Percentiles rank a stretch among this genome's conserved stretches.
Evolutionary conservation across 1,140 invertebrate genomes (phyloP).

Genomic region (Colletes gigas): DNA sequence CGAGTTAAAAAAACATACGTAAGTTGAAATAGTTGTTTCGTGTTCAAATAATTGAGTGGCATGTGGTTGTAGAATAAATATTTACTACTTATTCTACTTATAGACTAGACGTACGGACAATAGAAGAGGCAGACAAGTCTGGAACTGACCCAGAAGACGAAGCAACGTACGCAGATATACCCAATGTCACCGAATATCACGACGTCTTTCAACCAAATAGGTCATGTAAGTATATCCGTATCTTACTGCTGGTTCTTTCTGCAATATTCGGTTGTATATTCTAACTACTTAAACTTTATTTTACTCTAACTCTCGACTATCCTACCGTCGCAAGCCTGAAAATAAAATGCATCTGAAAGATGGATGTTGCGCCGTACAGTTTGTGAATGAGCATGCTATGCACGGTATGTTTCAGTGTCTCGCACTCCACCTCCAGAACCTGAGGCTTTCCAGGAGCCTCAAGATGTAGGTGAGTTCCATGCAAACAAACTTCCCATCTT

Average conservation of each 20-base stretch:
- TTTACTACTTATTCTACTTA: slow-evolving; percentile 52
- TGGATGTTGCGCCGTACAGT: slow-evolving; percentile 59
- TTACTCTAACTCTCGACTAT: slow-evolving; percentile 36
- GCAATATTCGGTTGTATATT: slow-evolving; percentile 45
- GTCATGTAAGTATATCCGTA: slow-evolving; percentile 85
- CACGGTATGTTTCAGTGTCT: slow-evolving; percentile 81
- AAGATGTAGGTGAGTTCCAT: slow-evolving; percentile 76
- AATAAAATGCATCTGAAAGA: slow-evolving; percentile 39
- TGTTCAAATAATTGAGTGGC: no score
- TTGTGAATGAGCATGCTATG: slow-evolving; percentile 80
- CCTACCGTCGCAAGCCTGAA: slow-evolving; percentile 35
- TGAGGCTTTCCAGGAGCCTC: slow-evolving; percentile 79
- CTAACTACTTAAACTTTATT: slow-evolving; percentile 26
- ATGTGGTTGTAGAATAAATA: no score
- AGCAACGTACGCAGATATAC: slow-evolving; percentile 86
- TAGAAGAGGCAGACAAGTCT: slow-evolving; percentile 86
- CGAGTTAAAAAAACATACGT: slow-evolving; percentile 79
- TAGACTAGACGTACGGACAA: slow-evolving; percentile 88
- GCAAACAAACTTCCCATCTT: background rate
- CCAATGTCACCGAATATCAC: slow-evolving; percentile 89
- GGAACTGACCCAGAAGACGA: slow-evolving; percentile 93
- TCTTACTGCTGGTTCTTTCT: slow-evolving; percentile 39
- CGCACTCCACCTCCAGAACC: slow-evolving; percentile 78
- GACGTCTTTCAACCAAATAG: slow-evolving; percentile 92
- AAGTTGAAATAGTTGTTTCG: slow-evolving; percentile 30